These are phyloP conservation scores for Neodiprion lecontei DNA, from an alignment of 1,140 invertebrate species.

Conservation along the genomic window DNA sequence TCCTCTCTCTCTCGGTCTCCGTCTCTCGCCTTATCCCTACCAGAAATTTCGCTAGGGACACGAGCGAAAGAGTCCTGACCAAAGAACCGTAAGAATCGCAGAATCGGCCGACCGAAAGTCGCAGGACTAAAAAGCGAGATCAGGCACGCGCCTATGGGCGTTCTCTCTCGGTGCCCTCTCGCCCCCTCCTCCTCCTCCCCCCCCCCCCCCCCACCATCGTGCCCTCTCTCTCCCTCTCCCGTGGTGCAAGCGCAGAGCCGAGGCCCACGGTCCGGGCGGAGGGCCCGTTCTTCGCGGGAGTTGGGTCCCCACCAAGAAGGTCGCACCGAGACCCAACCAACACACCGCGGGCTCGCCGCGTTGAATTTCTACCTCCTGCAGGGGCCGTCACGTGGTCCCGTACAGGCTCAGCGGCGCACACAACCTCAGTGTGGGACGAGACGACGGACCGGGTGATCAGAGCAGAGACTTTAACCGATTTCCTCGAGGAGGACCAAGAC, in stretches of 20 bases:
- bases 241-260: slow-evolving; percentile 9
- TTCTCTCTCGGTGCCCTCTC: slow-evolving; percentile 20
- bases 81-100: slow-evolving; percentile 5
- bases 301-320: slow-evolving; percentile 2
- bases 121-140: neutral
- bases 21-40: slow-evolving; percentile 11
- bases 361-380: slow-evolving; percentile 46
- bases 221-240: slow-evolving; percentile 10
- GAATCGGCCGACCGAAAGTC: neutral
- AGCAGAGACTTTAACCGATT: neutral
- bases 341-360: slow-evolving; percentile 34
- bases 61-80: neutral
- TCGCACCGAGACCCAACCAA: neutral
- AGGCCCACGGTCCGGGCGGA: neutral
- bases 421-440: slow-evolving; percentile 54
- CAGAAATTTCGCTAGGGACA: slow-evolving; percentile 1
- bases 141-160: slow-evolving; percentile 6
- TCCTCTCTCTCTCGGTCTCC: slow-evolving; percentile 16
- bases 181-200: slow-evolving; percentile 15
- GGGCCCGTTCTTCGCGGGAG: slow-evolving; percentile 3
- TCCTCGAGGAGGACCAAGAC: neutral
- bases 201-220: slow-evolving; percentile 11
- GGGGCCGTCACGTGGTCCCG: slow-evolving; percentile 52
- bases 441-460: slow-evolving; percentile 46
- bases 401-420: slow-evolving; percentile 38